Evolutionary conservation across 2,113 vertebrate genomes (phyloP), one percentile per base, ranked within the genome.

Genomic region (Hydrolagus affinis): DNA sequence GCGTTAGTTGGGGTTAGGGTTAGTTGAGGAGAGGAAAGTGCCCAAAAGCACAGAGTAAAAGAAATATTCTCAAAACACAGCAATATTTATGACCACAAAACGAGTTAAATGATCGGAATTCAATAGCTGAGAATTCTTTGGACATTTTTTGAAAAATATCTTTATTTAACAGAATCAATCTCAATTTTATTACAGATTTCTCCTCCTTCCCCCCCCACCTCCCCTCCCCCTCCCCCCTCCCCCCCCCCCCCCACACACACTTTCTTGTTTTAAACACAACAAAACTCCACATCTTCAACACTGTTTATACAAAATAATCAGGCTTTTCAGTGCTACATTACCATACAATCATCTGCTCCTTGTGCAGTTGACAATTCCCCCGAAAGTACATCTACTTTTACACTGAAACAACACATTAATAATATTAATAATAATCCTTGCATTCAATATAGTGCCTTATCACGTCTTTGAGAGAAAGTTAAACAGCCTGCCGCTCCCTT

Each of bases 111-210:
- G 44, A 44, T 44, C 44, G 44, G 44, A 44, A 44, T 44, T 44
- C 44, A 44, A 44, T 44, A 44, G 44, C 44, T 44, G 2, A 44
- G 44, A 44, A 44, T 17, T n/a, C 57, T 80, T 14, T 8, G 17
- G 23, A 9, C n/a, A 80, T 3, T 7, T 28, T 64, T 59, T 62
- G 23, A 30, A 70, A 30, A 64, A 80, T 17, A 68, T 1, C 60
- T 59, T 77, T 80, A 80, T 62, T 80, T 14, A 25, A n/a, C 59
- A 80, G n/a, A 80, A 80, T 80, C 25, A 8, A 80, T 28, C 59
- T 59, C 76, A 28, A 23, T 17, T 80, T 80, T 62, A 80, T 80
- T 80, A 80, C 21, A 15, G 59, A 28, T 2, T 28, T 59, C 76
- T 80, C 62, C 76, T 23, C 11, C 56, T 57, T 80, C 62, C 76